These are phyloP conservation scores for Nymphalis polychloros DNA, from an alignment of 2,888 invertebrate genomes.

Conservation along the genomic window DNA sequence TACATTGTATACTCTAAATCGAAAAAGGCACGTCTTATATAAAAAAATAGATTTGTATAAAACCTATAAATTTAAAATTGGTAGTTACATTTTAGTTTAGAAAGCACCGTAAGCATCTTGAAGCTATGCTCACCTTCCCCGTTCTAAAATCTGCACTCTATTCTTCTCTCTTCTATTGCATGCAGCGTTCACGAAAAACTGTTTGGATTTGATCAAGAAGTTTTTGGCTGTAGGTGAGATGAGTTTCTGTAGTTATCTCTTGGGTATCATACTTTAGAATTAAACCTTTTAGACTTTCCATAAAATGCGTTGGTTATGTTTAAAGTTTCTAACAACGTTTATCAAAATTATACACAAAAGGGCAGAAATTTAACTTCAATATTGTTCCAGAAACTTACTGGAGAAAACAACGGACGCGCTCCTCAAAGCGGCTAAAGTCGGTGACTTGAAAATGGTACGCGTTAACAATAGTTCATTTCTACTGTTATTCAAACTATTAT, in stretches of 20 bases:
- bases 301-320: conserved; percentile 4
- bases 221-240: conserved; percentile 86
- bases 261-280: conserved; percentile 13
- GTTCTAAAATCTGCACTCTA: conserved; percentile 72
- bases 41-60: conserved; percentile 4
- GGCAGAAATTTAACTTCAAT: conserved; percentile 22
- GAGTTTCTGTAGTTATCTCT: conserved; percentile 41
- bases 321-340: not conserved
- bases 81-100: conserved; percentile 12
- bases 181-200: conserved; percentile 91
- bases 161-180: conserved; percentile 83
- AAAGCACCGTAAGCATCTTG: conserved; percentile 13
- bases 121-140: conserved; percentile 48
- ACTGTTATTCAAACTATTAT: conserved; percentile 18
- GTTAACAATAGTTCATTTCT: conserved; percentile 15
- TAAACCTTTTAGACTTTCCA: not conserved
- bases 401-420: conserved; percentile 92
- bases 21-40: not conserved
- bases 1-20: not conserved
- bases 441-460: conserved; percentile 89
- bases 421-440: conserved; percentile 91
- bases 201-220: conserved; percentile 90
- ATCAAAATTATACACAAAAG: conserved; percentile 12
- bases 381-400: conserved; percentile 86
- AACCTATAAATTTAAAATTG: conserved; percentile 6